Percentiles rank a stretch among this genome's conserved stretches.
phyloP scores from a whole-genome alignment of 2,888 invertebrate genomes.

The Sesamia inferens region DNA sequence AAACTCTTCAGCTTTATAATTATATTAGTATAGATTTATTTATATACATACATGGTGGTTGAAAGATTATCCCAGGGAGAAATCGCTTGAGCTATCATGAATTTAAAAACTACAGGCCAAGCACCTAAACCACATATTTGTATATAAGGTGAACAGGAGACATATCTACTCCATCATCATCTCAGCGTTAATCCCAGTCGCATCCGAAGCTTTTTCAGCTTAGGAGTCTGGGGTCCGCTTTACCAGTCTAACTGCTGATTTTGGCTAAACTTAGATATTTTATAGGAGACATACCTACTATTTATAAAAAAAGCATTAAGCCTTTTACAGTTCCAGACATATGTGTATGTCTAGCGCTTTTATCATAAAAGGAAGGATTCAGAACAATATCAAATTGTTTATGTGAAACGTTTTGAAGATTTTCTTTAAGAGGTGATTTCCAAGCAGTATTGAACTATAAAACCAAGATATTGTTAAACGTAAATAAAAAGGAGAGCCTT shows the following conservation, averaged over 20 bases:
- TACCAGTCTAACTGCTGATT: no score
- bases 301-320: not conserved
- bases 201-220: no score
- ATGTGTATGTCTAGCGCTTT: constrained; percentile 11
- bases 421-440: constrained; percentile 25
- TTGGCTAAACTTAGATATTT: no score
- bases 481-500: not conserved
- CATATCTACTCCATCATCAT: no score
- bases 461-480: not conserved
- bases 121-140: no score
- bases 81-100: not conserved
- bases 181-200: no score
- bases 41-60: not conserved
- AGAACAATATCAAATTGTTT: constrained; percentile 36
- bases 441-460: constrained; percentile 14
- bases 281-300: not conserved
- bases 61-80: not conserved
- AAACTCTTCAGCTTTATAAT: no score
- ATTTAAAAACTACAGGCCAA: not conserved
- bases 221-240: no score
- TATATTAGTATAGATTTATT: no score
- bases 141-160: no score
- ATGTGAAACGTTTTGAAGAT: constrained; percentile 14
- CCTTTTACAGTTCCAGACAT: constrained; percentile 1
- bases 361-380: constrained; percentile 28